Percentiles rank a stretch among this genome's conserved stretches.
phyloP scores from a whole-genome alignment of 2,888 invertebrate species.

The Rhagium mordax region DNA sequence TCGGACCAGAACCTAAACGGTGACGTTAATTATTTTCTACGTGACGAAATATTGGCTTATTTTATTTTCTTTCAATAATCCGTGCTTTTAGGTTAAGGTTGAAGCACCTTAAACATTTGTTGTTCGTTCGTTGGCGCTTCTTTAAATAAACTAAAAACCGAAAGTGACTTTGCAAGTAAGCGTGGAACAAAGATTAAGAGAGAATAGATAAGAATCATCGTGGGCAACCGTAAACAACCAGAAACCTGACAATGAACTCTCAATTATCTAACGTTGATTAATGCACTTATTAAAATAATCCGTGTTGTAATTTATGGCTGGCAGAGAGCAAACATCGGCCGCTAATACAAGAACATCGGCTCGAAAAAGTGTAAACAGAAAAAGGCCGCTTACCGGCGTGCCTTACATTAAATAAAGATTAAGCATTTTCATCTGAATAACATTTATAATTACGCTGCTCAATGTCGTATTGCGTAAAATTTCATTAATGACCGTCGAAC shows the following conservation, averaged over 20 bases:
- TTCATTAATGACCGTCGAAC: neutral
- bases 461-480: conserved; percentile 4
- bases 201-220: too few species aligned
- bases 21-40: too few species aligned
- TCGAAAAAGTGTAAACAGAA: neutral
- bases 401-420: conserved; percentile 9
- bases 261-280: conserved; percentile 8
- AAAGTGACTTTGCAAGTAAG: too few species aligned
- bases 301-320: conserved; percentile 4
- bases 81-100: too few species aligned
- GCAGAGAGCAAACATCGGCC: neutral
- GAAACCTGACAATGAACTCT: neutral
- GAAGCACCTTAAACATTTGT: too few species aligned
- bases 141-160: too few species aligned
- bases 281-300: conserved; percentile 19
- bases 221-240: neutral
- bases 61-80: too few species aligned
- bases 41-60: too few species aligned
- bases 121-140: too few species aligned
- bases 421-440: neutral
- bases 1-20: too few species aligned
- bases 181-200: too few species aligned
- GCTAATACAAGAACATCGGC: neutral
- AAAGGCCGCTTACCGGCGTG: neutral
- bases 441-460: neutral